These are phyloP conservation scores for Conus canariensis DNA, from an alignment of 2,888 invertebrate genomes.

Conservation along the genomic window DNA sequence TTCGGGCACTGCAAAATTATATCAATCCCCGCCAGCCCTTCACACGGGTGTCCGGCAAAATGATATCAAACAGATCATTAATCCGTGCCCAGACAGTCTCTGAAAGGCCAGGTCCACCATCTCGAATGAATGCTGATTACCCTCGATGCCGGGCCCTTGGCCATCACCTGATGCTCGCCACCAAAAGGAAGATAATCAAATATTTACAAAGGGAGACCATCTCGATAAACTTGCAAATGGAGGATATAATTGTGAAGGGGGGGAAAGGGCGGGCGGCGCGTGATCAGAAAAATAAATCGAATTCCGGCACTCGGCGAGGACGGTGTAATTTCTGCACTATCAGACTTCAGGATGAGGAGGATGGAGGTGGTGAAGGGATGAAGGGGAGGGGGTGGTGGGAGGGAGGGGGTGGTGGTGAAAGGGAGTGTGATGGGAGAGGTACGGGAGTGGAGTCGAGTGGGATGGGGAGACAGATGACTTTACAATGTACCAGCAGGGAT, in stretches of 20 bases:
- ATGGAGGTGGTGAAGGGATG: constrained; percentile 18
- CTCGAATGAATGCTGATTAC: constrained; percentile 47
- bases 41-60: constrained; percentile 26
- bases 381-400: neutral
- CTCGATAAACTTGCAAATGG: constrained; percentile 52
- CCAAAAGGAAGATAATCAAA: constrained; percentile 49
- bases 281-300: constrained; percentile 49
- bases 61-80: constrained; percentile 42
- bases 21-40: no score
- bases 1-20: no score
- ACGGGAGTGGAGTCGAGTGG: neutral
- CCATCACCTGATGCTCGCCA: constrained; percentile 44
- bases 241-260: constrained; percentile 45
- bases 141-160: constrained; percentile 40
- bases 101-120: neutral
- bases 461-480: neutral
- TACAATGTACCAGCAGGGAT: no score
- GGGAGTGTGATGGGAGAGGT: neutral
- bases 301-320: constrained; percentile 38
- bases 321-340: constrained; percentile 39
- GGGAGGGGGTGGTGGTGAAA: neutral
- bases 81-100: constrained; percentile 35
- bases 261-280: neutral
- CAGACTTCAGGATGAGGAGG: constrained; percentile 33
- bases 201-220: constrained; percentile 47